These are phyloP conservation scores for Telmatherina bonti DNA, from an alignment of 2,797 vertebrate genomes.

Conservation along the genomic window DNA sequence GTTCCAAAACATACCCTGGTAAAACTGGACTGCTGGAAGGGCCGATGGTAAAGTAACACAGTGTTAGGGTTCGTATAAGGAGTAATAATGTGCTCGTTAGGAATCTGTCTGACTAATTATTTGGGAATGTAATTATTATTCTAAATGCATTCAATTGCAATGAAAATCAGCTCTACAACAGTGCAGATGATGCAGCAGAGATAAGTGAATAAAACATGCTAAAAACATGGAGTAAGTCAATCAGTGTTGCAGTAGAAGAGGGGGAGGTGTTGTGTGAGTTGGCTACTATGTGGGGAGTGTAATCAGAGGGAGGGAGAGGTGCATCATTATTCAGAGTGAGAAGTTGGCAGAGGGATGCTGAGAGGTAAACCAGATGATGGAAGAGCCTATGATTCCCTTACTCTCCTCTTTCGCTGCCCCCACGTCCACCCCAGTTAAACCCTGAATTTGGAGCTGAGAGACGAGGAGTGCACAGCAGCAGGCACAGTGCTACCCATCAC, in stretches of 20 bases:
- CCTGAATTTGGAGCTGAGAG: conserved; percentile 57
- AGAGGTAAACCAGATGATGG: conserved; percentile 74
- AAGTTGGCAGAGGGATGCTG: conserved; percentile 46
- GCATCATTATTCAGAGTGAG: conserved; percentile 73
- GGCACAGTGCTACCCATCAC: conserved; percentile 61
- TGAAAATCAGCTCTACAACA: conserved; percentile 22
- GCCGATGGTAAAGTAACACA: not conserved
- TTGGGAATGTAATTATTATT: conserved; percentile 3
- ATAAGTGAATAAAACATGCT: not conserved
- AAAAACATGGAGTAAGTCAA: conserved; percentile 7
- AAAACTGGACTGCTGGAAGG: conserved; percentile 29
- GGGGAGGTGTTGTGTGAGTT: conserved; percentile 52
- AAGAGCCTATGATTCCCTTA: conserved; percentile 54
- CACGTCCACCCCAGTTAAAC: conserved; percentile 61
- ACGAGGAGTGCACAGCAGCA: conserved; percentile 45
- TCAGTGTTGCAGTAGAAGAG: conserved; percentile 16
- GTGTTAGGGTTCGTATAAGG: not conserved
- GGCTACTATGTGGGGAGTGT: conserved; percentile 47
- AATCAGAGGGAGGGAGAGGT: conserved; percentile 57
- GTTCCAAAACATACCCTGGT: conserved; percentile 37
- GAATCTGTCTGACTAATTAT: not conserved
- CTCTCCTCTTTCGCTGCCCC: conserved; percentile 49
- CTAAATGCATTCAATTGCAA: conserved; percentile 23
- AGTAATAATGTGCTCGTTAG: conserved; percentile 17
- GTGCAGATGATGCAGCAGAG: not conserved